Evolutionary conservation across 2,797 vertebrate genomes (phyloP).

Genomic region (Pseudomugil gertrudae): DNA sequence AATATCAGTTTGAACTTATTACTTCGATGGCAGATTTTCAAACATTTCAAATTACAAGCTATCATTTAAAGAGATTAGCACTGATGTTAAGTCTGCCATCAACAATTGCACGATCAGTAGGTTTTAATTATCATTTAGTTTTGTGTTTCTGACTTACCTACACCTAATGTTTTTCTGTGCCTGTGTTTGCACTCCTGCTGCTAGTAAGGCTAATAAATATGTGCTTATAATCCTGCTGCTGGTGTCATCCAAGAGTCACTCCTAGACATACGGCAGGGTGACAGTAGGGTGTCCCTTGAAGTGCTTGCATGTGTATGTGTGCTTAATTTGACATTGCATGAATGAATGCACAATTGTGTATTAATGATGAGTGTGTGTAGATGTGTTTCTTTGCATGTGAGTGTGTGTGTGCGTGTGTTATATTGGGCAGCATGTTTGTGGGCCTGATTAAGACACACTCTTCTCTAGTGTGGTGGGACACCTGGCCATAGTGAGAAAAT

Average conservation of each 20-base stretch:
- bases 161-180: conserved; percentile 32
- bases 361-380: conserved; percentile 24
- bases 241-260: conserved; percentile 83
- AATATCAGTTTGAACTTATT: background rate
- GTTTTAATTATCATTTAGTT: conserved; percentile 46
- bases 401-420: conserved; percentile 9
- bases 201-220: conserved; percentile 72
- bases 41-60: background rate
- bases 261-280: conserved; percentile 74
- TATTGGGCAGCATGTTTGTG: conserved; percentile 37
- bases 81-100: conserved; percentile 10
- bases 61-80: background rate
- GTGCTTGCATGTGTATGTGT: conserved; percentile 30
- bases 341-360: conserved; percentile 42
- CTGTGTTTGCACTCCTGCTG: conserved; percentile 41
- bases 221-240: conserved; percentile 76
- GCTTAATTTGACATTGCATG: conserved; percentile 61
- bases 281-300: conserved; percentile 64
- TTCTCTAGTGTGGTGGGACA: conserved; percentile 62
- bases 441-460: conserved; percentile 73
- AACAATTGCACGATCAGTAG: conserved; percentile 46
- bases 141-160: conserved; percentile 25
- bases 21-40: background rate
- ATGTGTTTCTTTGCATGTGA: conserved; percentile 5
- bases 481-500: conserved; percentile 72